Conservation (phyloP, 2,113 vertebrate species). For the Plestiodon gilberti region DNA sequence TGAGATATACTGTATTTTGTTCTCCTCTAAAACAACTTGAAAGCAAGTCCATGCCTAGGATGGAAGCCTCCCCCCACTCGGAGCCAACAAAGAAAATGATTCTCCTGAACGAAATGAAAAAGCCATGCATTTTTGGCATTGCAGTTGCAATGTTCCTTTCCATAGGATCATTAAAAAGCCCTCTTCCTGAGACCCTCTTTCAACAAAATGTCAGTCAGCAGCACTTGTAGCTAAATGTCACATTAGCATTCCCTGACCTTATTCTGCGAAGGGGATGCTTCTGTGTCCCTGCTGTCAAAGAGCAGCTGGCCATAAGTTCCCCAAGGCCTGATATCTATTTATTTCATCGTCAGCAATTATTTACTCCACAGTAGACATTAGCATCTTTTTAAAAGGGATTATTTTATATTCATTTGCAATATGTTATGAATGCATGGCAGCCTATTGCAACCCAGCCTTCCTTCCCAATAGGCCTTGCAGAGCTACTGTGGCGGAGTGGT, state of each 20-base stretch:
- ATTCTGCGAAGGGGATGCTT: slow-evolving; percentile 52
- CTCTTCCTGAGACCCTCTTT: slow-evolving; percentile 29
- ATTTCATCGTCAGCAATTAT: neutral
- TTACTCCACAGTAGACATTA: neutral
- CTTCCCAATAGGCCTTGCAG: neutral
- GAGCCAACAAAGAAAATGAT: neutral
- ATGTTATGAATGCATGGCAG: neutral
- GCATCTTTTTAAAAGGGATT: neutral
- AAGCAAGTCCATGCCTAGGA: neutral
- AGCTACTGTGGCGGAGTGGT: neutral
- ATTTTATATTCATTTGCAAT: neutral
- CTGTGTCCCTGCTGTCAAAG: slow-evolving; percentile 47
- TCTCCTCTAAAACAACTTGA: neutral
- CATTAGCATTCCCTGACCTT: slow-evolving; percentile 78
- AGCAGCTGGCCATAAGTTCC: slow-evolving; percentile 14
- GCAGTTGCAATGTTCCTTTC: slow-evolving; percentile 17
- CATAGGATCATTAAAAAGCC: slow-evolving; percentile 33
- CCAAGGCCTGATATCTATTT: neutral
- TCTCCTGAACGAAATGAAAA: slow-evolving; percentile 45
- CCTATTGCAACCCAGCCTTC: neutral
- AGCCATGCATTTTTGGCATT: neutral
- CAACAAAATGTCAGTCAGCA: slow-evolving; percentile 56
- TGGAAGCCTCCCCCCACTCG: neutral
- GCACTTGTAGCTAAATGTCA: slow-evolving; percentile 70
- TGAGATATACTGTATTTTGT: neutral